phyloP scores from a whole-genome alignment of 1,140 invertebrate species.

The Whitmania pigra region DNA sequence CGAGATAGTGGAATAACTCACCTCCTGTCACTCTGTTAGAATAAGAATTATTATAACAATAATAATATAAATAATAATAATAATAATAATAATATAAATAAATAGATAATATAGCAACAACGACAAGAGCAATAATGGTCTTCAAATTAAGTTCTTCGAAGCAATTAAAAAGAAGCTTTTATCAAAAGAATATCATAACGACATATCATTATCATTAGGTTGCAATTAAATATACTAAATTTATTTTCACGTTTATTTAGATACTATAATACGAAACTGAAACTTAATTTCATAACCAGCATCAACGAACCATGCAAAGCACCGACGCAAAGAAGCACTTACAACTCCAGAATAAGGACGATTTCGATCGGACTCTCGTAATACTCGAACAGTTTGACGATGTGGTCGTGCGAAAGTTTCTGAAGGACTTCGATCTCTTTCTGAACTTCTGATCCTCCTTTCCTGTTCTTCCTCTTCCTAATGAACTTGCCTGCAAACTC shows the following conservation, averaged over 20 bases:
- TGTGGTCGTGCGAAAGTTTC: constrained; percentile 46
- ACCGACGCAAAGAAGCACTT: constrained; percentile 29
- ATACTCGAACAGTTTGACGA: constrained; percentile 48
- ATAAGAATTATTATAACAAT: not conserved
- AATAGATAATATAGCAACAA: not conserved
- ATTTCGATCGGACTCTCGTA: constrained; percentile 46
- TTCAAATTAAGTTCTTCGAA: no score
- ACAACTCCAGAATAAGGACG: constrained; percentile 50
- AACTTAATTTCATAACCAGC: not conserved
- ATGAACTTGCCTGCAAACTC: constrained; percentile 2
- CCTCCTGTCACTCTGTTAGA: constrained; percentile 47
- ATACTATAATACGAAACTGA: no score
- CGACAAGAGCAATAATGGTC: not conserved
- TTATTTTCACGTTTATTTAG: no score
- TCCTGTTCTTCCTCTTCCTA: constrained; percentile 22
- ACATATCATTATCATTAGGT: no score
- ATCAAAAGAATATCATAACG: no score
- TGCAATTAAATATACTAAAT: no score
- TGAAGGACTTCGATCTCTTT: constrained; percentile 47
- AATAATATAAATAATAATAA: no score
- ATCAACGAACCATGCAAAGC: not conserved
- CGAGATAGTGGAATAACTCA: constrained; percentile 50
- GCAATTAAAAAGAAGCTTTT: no score
- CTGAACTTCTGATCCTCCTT: constrained; percentile 43
- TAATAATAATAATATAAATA: no score